Evolutionary conservation across 2,113 vertebrate genomes (phyloP).

Genomic region (Phyllostomus hastatus): DNA sequence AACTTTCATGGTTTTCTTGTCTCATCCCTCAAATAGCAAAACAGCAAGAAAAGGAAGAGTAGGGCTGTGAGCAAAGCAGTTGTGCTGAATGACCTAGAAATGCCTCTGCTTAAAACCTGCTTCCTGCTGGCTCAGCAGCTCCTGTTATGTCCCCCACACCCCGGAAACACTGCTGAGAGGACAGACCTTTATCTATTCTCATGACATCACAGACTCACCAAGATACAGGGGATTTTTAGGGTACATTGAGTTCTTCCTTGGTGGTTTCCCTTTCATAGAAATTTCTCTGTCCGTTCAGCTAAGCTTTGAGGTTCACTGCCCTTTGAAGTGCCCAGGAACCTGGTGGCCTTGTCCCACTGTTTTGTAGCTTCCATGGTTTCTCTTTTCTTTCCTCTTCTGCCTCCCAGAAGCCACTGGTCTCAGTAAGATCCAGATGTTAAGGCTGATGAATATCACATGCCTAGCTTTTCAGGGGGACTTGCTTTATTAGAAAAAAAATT

Average conservation of each 20-base stretch:
- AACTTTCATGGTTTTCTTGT: not conserved
- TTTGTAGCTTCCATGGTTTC: not conserved
- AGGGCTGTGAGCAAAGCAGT: not conserved
- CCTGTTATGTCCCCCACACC: not conserved
- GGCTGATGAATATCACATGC: rapidly evolving
- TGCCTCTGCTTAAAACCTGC: not conserved
- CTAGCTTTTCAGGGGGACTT: not conserved
- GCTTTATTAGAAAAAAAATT: not conserved
- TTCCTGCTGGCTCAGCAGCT: rapidly evolving
- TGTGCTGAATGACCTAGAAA: not conserved
- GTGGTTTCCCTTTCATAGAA: not conserved
- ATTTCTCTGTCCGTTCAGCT: not conserved
- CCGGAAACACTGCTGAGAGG: not conserved
- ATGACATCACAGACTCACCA: not conserved
- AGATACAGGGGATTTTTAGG: not conserved
- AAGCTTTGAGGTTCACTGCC: not conserved
- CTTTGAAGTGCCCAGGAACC: not conserved
- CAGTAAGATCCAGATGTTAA: not conserved
- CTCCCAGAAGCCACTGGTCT: not conserved
- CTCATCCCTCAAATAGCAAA: not conserved
- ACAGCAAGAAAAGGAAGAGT: not conserved
- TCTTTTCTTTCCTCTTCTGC: not conserved
- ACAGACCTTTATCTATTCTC: not conserved
- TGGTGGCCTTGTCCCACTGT: not conserved
- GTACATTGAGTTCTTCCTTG: not conserved